Percentiles rank a stretch among this genome's conserved stretches.
Conservation (phyloP, 2,113 vertebrate genomes). For the Pyxicephalus adspersus region DNA sequence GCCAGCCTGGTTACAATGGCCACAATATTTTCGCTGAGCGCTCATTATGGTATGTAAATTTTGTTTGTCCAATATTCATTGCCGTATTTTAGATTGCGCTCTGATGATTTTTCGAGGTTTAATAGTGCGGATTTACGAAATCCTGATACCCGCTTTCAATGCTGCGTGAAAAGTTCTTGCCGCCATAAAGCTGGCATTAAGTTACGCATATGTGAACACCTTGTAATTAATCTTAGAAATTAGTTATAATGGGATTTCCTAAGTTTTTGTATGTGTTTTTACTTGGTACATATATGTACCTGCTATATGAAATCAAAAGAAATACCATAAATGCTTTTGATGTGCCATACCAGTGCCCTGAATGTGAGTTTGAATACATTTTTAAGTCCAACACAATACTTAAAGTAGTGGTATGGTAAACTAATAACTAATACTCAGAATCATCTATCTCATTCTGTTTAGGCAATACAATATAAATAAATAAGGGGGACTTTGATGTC, state of each 20-base stretch:
- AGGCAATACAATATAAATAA: too few relatives aligned
- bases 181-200: slow-evolving; percentile 51
- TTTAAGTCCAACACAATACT: neutral
- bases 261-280: slow-evolving; percentile 12
- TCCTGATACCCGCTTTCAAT: slow-evolving; percentile 30
- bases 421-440: too few relatives aligned
- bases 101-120: slow-evolving; percentile 40
- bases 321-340: neutral
- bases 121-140: slow-evolving; percentile 46
- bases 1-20: slow-evolving; percentile 34
- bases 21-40: slow-evolving; percentile 21
- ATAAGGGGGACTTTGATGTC: too few relatives aligned
- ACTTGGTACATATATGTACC: too few relatives aligned
- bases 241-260: slow-evolving; percentile 9
- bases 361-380: neutral
- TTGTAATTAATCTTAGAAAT: slow-evolving; percentile 28
- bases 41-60: slow-evolving; percentile 54
- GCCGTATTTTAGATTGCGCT: slow-evolving; percentile 27
- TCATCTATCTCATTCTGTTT: too few relatives aligned
- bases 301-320: too few relatives aligned
- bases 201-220: slow-evolving; percentile 19
- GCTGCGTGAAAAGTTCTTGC: slow-evolving; percentile 44
- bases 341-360: neutral
- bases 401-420: neutral
- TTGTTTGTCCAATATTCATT: slow-evolving; percentile 50